Evolutionary conservation across 2,797 vertebrate genomes (phyloP), one percentile per base, ranked within the genome.

Genomic region (Margarornis squamiger): DNA sequence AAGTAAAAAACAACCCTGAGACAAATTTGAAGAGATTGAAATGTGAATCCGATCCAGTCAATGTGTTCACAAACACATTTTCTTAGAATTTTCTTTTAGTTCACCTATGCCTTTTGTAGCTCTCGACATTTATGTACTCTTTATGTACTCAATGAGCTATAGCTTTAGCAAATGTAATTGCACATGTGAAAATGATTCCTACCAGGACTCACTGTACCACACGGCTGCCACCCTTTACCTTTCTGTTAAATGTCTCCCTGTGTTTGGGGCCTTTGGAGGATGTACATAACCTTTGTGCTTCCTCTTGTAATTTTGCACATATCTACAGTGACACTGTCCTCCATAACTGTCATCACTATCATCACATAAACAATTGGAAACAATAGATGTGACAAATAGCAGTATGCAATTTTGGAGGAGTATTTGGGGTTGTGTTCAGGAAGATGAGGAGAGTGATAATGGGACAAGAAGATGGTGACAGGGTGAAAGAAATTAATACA

Each of bases 91-190:
- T 90, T 54, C 21, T 73, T 79, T 65, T 61, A 32, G 54, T 73
- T 91, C 32, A 91, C 41, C 30, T 36, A 8, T 85, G 27, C 30
- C 18, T 87, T 84, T 85, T 71, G 32, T 77, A 87, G 51, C 38
- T 57, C 12, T 2, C 3, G 71, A 30, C 87, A 74, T 57, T 89
- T 82, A 85, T 67, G 45, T 39, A 36, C 30, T 85, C 41, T 80
- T 43, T 90, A 36, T 41, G 73, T 36, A 58, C 21, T 82, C 52
- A 82, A 24, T 65, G 86, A 80, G 36, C 76, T 88, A 43, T 7
- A 81, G 38, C 59, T 90, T 84, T n/a, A 72, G 66, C n/a, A 95
- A 88, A 90, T 62, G 23, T 65, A 81, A 92, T 41, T 72, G 66
- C n/a, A 70, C 27, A n/a, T 30, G 38, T 75, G 62, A 75, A 95